Base-by-base conservation (phyloP, 2,113 vertebrate genomes). In the Bucco capensis region DNA sequence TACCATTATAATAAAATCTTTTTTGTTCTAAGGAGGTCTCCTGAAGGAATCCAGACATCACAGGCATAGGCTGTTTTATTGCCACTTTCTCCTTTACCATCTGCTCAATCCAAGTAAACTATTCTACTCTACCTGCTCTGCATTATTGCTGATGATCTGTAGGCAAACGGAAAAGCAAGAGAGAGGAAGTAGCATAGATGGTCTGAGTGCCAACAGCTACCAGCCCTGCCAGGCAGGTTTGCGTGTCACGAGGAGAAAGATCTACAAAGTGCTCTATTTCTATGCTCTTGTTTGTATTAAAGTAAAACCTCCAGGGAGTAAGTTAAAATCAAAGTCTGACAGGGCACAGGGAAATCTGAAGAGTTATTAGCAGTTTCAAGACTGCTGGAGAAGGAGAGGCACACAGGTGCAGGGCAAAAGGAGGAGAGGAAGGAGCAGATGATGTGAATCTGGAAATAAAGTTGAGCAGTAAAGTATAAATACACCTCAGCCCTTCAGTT, bases 311-410 rank as follows among this genome's bases (percentile, higher is more conserved):
- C 83, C 61, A 88, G 58, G 33, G 80, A 83, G 76, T 40, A 77
- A 80, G 60, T 93, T 75, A 69, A 86, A 88, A 70, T 81, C 83
- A 44, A 79, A 86, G 73, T 61, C 85, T 85, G 89, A 24, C 78
- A 76, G 51, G 60, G 64, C 64, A 85, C 56, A 79, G 67, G 28
- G 60, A 65, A n/a, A 80, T 89, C 70, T 54, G 71, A 82, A 30
- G 47, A 74, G 57, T 57, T 78, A 18, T 19, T 38, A 31, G 74
- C 35, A 77, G 50, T 33, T 70, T 67, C 23, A 79, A 82, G 77
- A 44, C 67, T 81, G 64, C 62, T 83, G 57, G 54, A 60, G 40
- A 92, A 89, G 66, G 37, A 62, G 54, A 82, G 21, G n/a, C 67
- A 76, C 19, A 25, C 82, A 85, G 79, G 56, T 89, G 75, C 56